Percentiles rank a stretch among this genome's conserved stretches.
phyloP scores from a whole-genome alignment of 1,140 invertebrate species.

The Philotrypesis tridentata region DNA sequence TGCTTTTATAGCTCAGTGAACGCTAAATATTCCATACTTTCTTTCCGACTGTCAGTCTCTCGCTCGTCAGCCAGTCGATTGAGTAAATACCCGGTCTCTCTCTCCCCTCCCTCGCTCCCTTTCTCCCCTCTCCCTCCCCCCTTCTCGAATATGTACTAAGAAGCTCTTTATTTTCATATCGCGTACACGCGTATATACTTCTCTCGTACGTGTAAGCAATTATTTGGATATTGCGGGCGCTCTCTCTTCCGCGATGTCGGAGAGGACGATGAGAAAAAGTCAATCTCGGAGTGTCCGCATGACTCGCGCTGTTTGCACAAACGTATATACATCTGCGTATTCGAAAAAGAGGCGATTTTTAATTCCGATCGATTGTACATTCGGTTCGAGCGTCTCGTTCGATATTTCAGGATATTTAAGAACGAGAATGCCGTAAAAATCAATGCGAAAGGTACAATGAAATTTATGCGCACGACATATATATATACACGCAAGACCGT shows the following conservation, averaged over 20 bases:
- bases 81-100: slow-evolving; percentile 62
- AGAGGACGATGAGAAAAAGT: not conserved
- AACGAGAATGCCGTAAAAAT: too few relatives aligned
- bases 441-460: too few relatives aligned
- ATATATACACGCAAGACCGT: not conserved
- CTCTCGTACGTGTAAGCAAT: not conserved
- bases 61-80: slow-evolving; percentile 65
- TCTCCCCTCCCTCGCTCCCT: slow-evolving; percentile 11
- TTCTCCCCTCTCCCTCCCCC: not conserved
- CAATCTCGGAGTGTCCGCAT: too few relatives aligned
- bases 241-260: too few relatives aligned
- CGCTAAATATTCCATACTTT: slow-evolving; percentile 74
- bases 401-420: too few relatives aligned
- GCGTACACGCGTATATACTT: not conserved
- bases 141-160: slow-evolving; percentile 8
- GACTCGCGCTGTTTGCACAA: too few relatives aligned
- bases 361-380: too few relatives aligned
- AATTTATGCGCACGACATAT: too few relatives aligned
- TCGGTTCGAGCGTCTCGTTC: too few relatives aligned
- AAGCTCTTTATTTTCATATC: slow-evolving; percentile 39
- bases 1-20: slow-evolving; percentile 74
- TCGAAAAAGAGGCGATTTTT: too few relatives aligned
- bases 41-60: slow-evolving; percentile 59
- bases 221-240: not conserved
- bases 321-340: too few relatives aligned